A percentile compares a stretch with the other conserved stretches of the same genome.
Evolutionary conservation across 2,888 invertebrate genomes (phyloP).

Genomic region (Ochlodes sylvanus): DNA sequence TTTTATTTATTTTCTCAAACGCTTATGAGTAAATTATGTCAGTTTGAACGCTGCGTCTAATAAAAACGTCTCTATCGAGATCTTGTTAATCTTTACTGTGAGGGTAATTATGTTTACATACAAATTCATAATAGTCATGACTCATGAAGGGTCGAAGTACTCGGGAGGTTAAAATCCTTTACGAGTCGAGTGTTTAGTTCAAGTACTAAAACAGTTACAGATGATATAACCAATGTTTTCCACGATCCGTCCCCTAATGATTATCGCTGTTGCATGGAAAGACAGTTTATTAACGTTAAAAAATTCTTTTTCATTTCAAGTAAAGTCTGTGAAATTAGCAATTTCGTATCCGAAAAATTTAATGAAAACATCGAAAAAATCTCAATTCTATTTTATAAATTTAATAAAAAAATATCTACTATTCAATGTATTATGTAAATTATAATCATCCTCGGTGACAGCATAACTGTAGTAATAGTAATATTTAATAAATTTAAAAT

Average conservation of each 20-base stretch:
- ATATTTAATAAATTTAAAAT: neutral
- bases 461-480: neutral
- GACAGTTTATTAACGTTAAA: too few relatives aligned
- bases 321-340: too few relatives aligned
- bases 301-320: too few relatives aligned
- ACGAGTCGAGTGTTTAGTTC: neutral
- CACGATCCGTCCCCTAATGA: neutral
- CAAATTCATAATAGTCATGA: constrained; percentile 3
- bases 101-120: constrained; percentile 31
- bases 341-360: too few relatives aligned
- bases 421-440: too few relatives aligned
- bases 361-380: too few relatives aligned
- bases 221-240: neutral
- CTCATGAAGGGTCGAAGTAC: constrained; percentile 21
- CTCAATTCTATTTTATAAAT: too few relatives aligned
- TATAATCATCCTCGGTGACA: too few relatives aligned
- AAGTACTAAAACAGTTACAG: neutral
- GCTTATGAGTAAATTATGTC: constrained; percentile 70
- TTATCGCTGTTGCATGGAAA: neutral
- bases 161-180: constrained; percentile 29
- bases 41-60: constrained; percentile 48
- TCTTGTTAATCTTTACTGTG: constrained; percentile 43
- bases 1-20: constrained; percentile 68
- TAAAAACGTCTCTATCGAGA: constrained; percentile 47
- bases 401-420: too few relatives aligned